Evolutionary conservation across 1,140 invertebrate genomes (phyloP), one percentile per base, ranked within the genome.

Genomic region (Aleiodes sp.): DNA sequence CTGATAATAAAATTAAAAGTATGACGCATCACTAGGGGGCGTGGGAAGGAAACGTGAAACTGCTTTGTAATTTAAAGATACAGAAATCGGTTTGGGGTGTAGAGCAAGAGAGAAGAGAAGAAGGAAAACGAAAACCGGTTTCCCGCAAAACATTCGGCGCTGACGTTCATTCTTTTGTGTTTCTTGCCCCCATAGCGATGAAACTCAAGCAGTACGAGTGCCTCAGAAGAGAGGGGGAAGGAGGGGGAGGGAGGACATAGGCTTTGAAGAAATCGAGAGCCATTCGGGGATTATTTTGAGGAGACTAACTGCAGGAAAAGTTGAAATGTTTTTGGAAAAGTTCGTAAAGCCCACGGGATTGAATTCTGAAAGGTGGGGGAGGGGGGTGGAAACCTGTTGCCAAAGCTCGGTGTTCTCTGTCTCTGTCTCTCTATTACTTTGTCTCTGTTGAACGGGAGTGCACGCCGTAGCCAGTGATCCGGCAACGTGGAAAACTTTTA

Each of bases 361-460:
- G 16, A 46, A 60, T 63, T 61, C 59, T 65, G n/a, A 70, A 63
- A 67, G 75, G 66, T 68, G 74, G 52, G 65, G 66, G 73, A 68
- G 74, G 77, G 61, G 73, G 79, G 57, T 81, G 79, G 59, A 82
- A 81, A 82, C 80, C 80, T 82, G 80, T 82, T 82, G 80, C 80
- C 78, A 80, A 76, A 78, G 71, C 65, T 68, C 65, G 68, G 61
- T 68, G 68, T 68, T 65, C 31, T 60, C 69, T 29, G 57, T 31
- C 41, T 63, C 10, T n/a, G 56, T 19, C 12, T 35, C 14, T 35
- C 37, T 4, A 24, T 19, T 35, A 16, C 46, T 16, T 56, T 68
- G 26, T 41, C 12, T 41, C 26, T 39, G 21, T 43, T 21, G 8
- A 16, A 52, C 46, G 9, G 2, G 7, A 9, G 46, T 24, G 46